Percentiles rank a stretch among this genome's conserved stretches.
These are phyloP conservation scores for Horisme vitalbata DNA, from an alignment of 2,888 invertebrate genomes.

Conservation along the genomic window DNA sequence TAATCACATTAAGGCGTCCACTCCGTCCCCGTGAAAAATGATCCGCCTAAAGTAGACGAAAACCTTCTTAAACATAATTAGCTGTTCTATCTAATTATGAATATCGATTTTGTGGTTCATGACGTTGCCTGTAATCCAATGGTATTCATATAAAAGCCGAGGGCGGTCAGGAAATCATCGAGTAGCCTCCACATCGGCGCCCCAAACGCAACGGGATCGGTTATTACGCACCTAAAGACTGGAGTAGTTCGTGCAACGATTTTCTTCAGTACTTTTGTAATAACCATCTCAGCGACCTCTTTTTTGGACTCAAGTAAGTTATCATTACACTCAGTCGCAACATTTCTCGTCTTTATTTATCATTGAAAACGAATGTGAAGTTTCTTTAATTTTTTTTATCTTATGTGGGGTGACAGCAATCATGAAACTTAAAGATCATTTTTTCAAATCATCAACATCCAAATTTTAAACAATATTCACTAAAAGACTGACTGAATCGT, in stretches of 20 bases:
- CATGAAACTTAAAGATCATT: no score
- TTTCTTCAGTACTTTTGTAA: conserved; percentile 81
- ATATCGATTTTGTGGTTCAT: conserved; percentile 68
- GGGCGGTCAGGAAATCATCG: conserved; percentile 39
- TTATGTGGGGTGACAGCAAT: no score
- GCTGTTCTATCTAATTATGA: conserved; percentile 75
- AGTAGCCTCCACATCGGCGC: conserved; percentile 76
- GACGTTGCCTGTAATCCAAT: conserved; percentile 63
- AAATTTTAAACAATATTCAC: no score
- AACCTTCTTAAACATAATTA: conserved; percentile 61
- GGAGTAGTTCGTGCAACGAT: conserved; percentile 82
- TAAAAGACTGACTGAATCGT: no score
- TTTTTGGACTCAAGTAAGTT: conserved; percentile 56
- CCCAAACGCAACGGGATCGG: conserved; percentile 69
- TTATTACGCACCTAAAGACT: conserved; percentile 73
- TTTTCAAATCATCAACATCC: no score
- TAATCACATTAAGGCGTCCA: no score
- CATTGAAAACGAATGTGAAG: background rate
- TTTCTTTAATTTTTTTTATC: conserved; percentile 10
- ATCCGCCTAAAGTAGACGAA: conserved; percentile 47
- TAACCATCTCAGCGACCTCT: conserved; percentile 68
- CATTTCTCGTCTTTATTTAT: background rate
- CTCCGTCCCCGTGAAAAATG: conserved; percentile 47
- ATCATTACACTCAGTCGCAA: no score
- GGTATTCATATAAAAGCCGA: conserved; percentile 67